A percentile compares a stretch with the other conserved stretches of the same genome.
phyloP scores from a whole-genome alignment of 2,113 vertebrate genomes.

The Cacatua alba region DNA sequence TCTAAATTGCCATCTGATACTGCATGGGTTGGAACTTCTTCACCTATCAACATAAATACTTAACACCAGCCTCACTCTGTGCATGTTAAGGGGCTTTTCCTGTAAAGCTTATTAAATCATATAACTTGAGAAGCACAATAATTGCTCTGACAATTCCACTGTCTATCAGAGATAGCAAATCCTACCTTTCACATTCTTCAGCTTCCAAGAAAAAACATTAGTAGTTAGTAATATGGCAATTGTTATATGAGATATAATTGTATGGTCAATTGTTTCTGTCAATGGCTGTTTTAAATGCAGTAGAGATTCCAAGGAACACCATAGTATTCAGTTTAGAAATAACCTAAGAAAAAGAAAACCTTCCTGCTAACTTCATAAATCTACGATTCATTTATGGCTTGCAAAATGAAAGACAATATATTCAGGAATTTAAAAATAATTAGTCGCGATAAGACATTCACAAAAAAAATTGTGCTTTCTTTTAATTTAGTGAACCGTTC shows the following conservation, averaged over 20 bases:
- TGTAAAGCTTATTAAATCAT: background rate
- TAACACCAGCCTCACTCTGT: background rate
- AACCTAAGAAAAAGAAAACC: background rate
- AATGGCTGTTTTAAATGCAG: background rate
- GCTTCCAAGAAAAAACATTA: background rate
- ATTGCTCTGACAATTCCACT: background rate
- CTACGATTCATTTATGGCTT: background rate
- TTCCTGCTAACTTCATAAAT: background rate
- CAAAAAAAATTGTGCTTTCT: background rate
- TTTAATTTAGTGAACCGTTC: background rate
- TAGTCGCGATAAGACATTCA: background rate
- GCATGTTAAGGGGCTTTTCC: background rate
- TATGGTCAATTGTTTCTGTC: background rate
- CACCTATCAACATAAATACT: background rate
- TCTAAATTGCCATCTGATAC: background rate
- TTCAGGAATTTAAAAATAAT: background rate
- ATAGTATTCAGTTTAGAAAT: background rate
- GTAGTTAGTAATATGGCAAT: background rate
- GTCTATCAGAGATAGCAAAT: background rate
- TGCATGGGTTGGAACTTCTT: constrained; percentile 1
- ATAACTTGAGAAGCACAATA: background rate
- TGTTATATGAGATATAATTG: background rate
- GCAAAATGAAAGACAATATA: background rate
- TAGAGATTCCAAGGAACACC: background rate
- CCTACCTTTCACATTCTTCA: background rate